Evolutionary conservation across 2,888 invertebrate species (phyloP), one percentile per base, ranked within the genome.

Genomic region (Onthophagus sagittarius): DNA sequence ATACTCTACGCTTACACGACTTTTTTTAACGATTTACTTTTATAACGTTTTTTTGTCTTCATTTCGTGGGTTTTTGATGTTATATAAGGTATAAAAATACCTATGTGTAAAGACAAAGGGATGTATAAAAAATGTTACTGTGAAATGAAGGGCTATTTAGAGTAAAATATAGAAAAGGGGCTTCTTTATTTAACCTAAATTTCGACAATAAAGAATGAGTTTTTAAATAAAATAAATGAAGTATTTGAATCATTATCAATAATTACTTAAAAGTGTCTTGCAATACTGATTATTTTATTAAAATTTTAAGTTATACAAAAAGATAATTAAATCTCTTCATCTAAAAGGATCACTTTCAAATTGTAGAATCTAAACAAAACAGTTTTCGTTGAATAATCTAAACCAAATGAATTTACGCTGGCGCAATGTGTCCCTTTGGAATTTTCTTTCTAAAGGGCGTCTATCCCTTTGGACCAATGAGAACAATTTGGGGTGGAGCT

Each of bases 401-500:
- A 72, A 73, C 67, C 73, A 75, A 75, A 71, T 69, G 72, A 70
- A 72, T 73, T 75, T 75, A 73, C 72, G 62, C 67, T 71, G 65
- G 63, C 81, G 69, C 39, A 53, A 53, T 53, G 39, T 53, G 39
- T 23, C 39, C 39, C 11, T 53, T 53, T 9, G 39, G 39, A 11
- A 7, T 11, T 11, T 53, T 53, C 83, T 83, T 82, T 83, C 72
- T 83, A 80, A 78, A 78, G 81, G 82, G 81, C 82, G 81, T 82
- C 82, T 78, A 75, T 77, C 71, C 71, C 73, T 73, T 23, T 76
- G 78, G 76, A 80, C 84, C 85, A 84, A 84, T 84, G 78, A 78
- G 77, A 79, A 80, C 79, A 79, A 79, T 78, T 77, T 76, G 77
- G 82, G 85, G 85, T 83, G 85, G 84, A 83, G 83, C 83, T 78